phyloP scores from a whole-genome alignment of 2,888 invertebrate genomes.

The Congeria kusceri region DNA sequence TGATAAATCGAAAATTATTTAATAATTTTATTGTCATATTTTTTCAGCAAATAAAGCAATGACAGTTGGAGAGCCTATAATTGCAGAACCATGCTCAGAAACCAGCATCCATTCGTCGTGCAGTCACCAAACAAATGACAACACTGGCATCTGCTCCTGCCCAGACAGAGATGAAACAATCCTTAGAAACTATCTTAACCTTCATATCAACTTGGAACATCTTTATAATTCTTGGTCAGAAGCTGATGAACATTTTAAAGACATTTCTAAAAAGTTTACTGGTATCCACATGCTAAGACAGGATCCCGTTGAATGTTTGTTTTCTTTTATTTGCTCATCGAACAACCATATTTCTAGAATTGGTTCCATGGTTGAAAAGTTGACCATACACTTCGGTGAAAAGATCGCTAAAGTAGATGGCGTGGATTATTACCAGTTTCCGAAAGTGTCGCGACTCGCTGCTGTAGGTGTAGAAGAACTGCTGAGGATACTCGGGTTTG shows the following conservation, averaged over 20 bases:
- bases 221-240: slow-evolving; percentile 91
- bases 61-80: too few relatives aligned
- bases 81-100: too few relatives aligned
- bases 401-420: slow-evolving; percentile 90
- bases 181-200: slow-evolving; percentile 91
- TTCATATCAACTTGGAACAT: slow-evolving; percentile 90
- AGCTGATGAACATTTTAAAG: slow-evolving; percentile 91
- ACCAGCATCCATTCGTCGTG: too few relatives aligned
- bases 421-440: slow-evolving; percentile 91
- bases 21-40: too few relatives aligned
- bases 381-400: slow-evolving; percentile 93
- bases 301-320: slow-evolving; percentile 95
- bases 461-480: slow-evolving; percentile 89
- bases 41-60: too few relatives aligned
- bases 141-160: not conserved
- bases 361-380: slow-evolving; percentile 94
- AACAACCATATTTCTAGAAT: slow-evolving; percentile 98
- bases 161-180: slow-evolving; percentile 33
- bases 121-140: too few relatives aligned
- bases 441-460: slow-evolving; percentile 86
- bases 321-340: slow-evolving; percentile 98
- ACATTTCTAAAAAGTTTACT: slow-evolving; percentile 88
- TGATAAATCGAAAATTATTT: too few relatives aligned
- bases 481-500: slow-evolving; percentile 88
- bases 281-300: slow-evolving; percentile 97